A percentile compares a stretch with the other conserved stretches of the same genome.
phyloP scores from a whole-genome alignment of 2,113 vertebrate species.

The Trematomus loennbergii region DNA sequence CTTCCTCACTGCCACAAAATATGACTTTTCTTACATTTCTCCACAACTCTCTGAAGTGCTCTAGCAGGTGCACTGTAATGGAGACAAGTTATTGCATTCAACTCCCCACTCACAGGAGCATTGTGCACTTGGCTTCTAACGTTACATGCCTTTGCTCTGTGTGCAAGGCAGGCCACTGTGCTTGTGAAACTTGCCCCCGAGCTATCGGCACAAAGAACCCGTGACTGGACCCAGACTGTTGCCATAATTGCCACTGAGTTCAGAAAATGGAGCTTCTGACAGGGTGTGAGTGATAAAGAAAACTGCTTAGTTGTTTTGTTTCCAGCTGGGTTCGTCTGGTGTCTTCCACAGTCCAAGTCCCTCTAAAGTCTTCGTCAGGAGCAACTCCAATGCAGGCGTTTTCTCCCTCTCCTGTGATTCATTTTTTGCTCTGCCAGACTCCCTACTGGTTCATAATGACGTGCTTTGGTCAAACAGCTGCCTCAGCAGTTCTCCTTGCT shows the following conservation, averaged over 20 bases:
- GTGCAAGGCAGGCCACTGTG: conserved; percentile 36
- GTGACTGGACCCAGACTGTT: conserved; percentile 49
- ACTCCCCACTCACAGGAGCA: conserved; percentile 41
- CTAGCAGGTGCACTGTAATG: conserved; percentile 62
- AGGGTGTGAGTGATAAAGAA: conserved; percentile 53
- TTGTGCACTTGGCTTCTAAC: conserved; percentile 42
- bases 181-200: conserved; percentile 53
- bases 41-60: conserved; percentile 23
- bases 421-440: conserved; percentile 53
- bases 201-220: conserved; percentile 59
- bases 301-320: conserved; percentile 66
- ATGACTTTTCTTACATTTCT: conserved; percentile 28
- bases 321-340: conserved; percentile 66
- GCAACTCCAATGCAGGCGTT: conserved; percentile 37
- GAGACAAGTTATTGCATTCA: conserved; percentile 59
- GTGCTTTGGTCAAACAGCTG: conserved; percentile 61
- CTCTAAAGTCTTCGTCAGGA: conserved; percentile 52
- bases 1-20: conserved; percentile 19
- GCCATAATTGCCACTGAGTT: conserved; percentile 62
- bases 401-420: conserved; percentile 45
- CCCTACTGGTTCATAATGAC: conserved; percentile 60
- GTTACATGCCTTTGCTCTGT: conserved; percentile 41
- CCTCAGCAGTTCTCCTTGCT: conserved; percentile 65
- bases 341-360: conserved; percentile 32
- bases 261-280: conserved; percentile 59